These are phyloP conservation scores for Colletes collaris DNA, from an alignment of 2,888 invertebrate species.

Conservation along the genomic window DNA sequence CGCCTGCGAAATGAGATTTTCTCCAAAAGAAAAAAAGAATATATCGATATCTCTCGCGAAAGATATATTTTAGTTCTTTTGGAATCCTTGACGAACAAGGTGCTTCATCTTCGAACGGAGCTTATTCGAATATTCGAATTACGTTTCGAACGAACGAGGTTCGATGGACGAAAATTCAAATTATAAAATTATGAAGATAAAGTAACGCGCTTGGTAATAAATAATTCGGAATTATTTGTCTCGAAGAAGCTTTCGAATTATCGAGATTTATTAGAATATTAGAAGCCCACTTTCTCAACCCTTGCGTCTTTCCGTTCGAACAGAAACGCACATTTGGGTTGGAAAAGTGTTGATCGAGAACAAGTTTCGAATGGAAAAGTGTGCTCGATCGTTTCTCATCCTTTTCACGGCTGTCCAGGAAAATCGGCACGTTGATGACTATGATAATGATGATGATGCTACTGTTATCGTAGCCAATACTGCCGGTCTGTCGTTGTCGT, in stretches of 20 bases:
- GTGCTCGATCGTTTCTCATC: slow-evolving; percentile 18
- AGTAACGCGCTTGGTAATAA: too few relatives aligned
- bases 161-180: too few relatives aligned
- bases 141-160: too few relatives aligned
- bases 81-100: slow-evolving; percentile 4
- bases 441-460: slow-evolving; percentile 51
- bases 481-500: slow-evolving; percentile 35
- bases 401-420: slow-evolving; percentile 10
- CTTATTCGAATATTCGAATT: too few relatives aligned
- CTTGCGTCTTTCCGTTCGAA: too few relatives aligned
- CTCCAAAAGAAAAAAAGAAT: slow-evolving; percentile 27
- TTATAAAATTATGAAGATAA: too few relatives aligned
- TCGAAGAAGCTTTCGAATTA: too few relatives aligned
- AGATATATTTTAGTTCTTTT: slow-evolving; percentile 14
- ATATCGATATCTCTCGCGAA: slow-evolving; percentile 3
- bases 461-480: slow-evolving; percentile 33
- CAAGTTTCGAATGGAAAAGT: too few relatives aligned
- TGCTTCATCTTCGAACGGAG: background rate
- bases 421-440: slow-evolving; percentile 50
- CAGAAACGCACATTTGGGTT: background rate
- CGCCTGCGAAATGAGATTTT: slow-evolving; percentile 79
- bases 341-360: too few relatives aligned
- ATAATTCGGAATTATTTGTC: too few relatives aligned
- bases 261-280: too few relatives aligned
- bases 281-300: too few relatives aligned